Conservation (phyloP, 2,113 vertebrate genomes). For the Tragelaphus buxtoni region DNA sequence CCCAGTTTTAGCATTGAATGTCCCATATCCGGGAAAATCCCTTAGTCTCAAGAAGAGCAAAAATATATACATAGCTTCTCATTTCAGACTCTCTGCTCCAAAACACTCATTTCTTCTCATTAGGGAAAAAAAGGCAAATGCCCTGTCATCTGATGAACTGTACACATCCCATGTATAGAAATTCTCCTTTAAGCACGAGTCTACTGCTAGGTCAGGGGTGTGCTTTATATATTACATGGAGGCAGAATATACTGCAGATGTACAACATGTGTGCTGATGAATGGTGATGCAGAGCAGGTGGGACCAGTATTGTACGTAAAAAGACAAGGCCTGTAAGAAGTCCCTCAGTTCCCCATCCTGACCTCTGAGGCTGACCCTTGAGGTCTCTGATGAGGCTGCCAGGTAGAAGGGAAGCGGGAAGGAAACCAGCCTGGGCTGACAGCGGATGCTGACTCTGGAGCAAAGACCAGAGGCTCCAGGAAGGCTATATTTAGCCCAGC, state of each 20-base stretch:
- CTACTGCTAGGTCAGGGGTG: no score
- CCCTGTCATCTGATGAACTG: not conserved
- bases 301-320: not conserved
- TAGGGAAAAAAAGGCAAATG: not conserved
- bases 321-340: not conserved
- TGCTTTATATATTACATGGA: not conserved
- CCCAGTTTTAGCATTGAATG: not conserved
- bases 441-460: not conserved
- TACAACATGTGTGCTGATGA: no score
- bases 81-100: not conserved
- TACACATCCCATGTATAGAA: not conserved
- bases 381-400: not conserved
- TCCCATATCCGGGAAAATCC: not conserved
- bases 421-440: not conserved
- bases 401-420: not conserved
- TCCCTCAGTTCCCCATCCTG: not conserved
- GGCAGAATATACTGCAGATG: fast-evolving
- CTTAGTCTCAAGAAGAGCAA: not conserved
- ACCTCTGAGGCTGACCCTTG: not conserved
- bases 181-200: not conserved
- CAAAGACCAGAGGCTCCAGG: not conserved
- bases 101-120: not conserved
- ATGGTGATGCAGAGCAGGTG: fast-evolving
- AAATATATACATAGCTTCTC: not conserved
- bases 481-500: not conserved